phyloP scores from a whole-genome alignment of 1,140 invertebrate genomes.

The Trichoplusia ni region DNA sequence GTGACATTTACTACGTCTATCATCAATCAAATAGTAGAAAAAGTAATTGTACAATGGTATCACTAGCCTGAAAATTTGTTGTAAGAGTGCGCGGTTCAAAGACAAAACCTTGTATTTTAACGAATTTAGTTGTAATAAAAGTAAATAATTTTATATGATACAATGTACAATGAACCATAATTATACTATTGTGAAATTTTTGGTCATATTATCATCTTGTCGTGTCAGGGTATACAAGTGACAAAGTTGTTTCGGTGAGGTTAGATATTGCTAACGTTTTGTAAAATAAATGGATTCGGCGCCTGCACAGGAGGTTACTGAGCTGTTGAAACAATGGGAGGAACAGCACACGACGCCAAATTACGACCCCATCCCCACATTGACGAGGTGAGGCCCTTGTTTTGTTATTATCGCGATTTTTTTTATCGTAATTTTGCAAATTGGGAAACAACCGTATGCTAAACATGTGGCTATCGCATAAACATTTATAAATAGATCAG shows the following conservation, averaged over 20 bases:
- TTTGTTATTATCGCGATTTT: slow-evolving; percentile 28
- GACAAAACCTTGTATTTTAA: slow-evolving; percentile 36
- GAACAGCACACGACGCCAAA: slow-evolving; percentile 84
- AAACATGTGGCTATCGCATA: slow-evolving; percentile 1
- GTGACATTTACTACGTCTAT: too few species aligned
- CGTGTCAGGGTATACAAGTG: neutral
- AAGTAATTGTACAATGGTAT: slow-evolving; percentile 17
- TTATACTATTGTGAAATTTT: slow-evolving; percentile 4
- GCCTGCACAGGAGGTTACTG: slow-evolving; percentile 83
- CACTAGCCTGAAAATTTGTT: slow-evolving; percentile 30
- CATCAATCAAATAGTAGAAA: neutral
- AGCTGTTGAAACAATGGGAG: slow-evolving; percentile 87
- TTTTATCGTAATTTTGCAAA: slow-evolving; percentile 43
- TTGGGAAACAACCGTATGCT: slow-evolving; percentile 23
- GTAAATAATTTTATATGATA: slow-evolving; percentile 35
- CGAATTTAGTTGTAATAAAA: slow-evolving; percentile 41
- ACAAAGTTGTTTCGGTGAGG: slow-evolving; percentile 49
- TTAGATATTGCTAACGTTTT: slow-evolving; percentile 49
- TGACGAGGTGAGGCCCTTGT: slow-evolving; percentile 78
- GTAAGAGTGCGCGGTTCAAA: slow-evolving; percentile 40
- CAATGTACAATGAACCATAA: slow-evolving; percentile 36
- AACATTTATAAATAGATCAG: too few species aligned
- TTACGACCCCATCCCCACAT: slow-evolving; percentile 87
- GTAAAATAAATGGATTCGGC: slow-evolving; percentile 67
- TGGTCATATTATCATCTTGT: neutral